Percentiles rank a stretch among this genome's conserved stretches.
These are phyloP conservation scores for Bombycilla garrulus DNA, from an alignment of 2,113 vertebrate genomes.

Conservation along the genomic window DNA sequence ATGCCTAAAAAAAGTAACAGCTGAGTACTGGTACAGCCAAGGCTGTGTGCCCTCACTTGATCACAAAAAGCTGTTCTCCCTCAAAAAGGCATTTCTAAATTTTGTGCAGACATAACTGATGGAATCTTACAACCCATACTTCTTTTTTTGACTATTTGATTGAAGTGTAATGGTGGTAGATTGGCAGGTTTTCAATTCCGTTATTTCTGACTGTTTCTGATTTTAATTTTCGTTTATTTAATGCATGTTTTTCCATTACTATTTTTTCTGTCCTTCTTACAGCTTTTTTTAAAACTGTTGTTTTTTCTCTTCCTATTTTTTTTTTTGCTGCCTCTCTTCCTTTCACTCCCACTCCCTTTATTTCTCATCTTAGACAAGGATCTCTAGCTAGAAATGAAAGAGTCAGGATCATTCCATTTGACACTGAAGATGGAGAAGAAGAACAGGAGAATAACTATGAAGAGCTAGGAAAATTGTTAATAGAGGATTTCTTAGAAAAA, in stretches of 20 bases:
- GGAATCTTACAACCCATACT: background rate
- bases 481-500: slow-evolving; percentile 80
- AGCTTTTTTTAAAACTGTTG: slow-evolving; percentile 22
- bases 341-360: slow-evolving; percentile 34
- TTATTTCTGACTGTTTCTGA: background rate
- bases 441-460: slow-evolving; percentile 82
- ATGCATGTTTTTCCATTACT: slow-evolving; percentile 13
- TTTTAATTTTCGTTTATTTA: slow-evolving; percentile 42
- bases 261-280: slow-evolving; percentile 17
- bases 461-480: slow-evolving; percentile 70
- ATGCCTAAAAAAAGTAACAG: slow-evolving; percentile 25
- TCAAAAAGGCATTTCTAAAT: slow-evolving; percentile 23
- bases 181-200: background rate
- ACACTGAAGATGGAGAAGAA: slow-evolving; percentile 82
- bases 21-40: background rate
- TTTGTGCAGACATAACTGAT: background rate
- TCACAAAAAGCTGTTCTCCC: slow-evolving; percentile 6
- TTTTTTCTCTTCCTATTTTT: slow-evolving; percentile 38
- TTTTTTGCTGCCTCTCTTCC: slow-evolving; percentile 51
- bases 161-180: background rate
- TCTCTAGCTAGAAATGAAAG: slow-evolving; percentile 81
- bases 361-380: slow-evolving; percentile 69
- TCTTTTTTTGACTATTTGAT: slow-evolving; percentile 2
- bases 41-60: slow-evolving; percentile 8
- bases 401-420: slow-evolving; percentile 87